Evolutionary conservation across 2,888 invertebrate species (phyloP), one percentile per base, ranked within the genome.

Genomic region (Tenthredo amoena): DNA sequence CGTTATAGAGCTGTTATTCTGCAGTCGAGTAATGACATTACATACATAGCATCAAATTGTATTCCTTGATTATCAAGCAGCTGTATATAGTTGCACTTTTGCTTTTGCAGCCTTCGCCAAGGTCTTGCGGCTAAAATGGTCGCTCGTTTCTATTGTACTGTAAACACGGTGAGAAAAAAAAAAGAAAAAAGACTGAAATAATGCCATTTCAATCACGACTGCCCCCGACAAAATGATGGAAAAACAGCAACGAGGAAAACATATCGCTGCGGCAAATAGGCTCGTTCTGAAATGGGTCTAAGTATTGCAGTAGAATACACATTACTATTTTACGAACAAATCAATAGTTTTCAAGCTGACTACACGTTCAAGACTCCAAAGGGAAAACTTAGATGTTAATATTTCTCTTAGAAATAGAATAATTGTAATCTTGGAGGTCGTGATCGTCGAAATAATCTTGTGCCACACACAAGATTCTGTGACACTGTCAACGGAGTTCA

Each of bases 51-150:
- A 40, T 74, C 7, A 74, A 37, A 43, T 43, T 74, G 43, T 43
- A 74, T 43, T 43, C n/a, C 74, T 74, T 74, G 74, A 74, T 43
- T 40, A 37, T 74, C 43, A 43, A n/a, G 74, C n/a, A 74, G 43
- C n/a, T 43, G 21, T 40, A 47, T 47, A 43, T 43, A 43, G 9
- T 10, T 10, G 40, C 10, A 43, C 40, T 9, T 43, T 10, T 10
- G 40, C 40, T 10, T 72, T n/a, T 7, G 40, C 15, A 26, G 21
- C 21, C 74, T 74, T 37, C 43, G 43, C 40, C 26, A 43, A 74
- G n/a, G n/a, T 40, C 31, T 34, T 74, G 18, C n/a, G 15, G 40
- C 21, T 10, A 43, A 37, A 74, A n/a, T 74, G 9, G 0, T 15
- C n/a, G 10, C 37, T 43, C 9, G n/a, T 74, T n/a, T 7, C 26